Conservation (phyloP, 2,113 vertebrate genomes). For the Choloepus hoffmanni region DNA sequence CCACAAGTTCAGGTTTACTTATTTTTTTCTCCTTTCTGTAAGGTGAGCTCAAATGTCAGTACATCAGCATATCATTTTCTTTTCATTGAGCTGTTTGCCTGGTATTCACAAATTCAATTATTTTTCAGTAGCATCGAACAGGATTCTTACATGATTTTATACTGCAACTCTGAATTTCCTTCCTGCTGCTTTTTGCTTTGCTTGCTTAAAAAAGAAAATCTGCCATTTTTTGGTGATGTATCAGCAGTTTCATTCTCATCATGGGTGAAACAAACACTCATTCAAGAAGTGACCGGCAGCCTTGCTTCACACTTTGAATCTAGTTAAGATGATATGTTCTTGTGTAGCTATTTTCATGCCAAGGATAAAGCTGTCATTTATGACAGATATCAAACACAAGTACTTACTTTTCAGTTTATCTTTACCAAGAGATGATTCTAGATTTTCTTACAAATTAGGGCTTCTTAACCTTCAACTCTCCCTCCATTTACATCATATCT, state of each 20-base stretch:
- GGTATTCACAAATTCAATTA: conserved; percentile 81
- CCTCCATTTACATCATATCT: not conserved
- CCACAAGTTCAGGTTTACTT: conserved; percentile 64
- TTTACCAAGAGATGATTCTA: not conserved
- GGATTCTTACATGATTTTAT: conserved; percentile 78
- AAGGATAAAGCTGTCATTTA: not conserved
- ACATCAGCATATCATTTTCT: conserved; percentile 59
- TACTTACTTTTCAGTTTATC: not conserved
- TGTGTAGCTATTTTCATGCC: conserved; percentile 47
- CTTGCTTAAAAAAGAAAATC: conserved; percentile 73
- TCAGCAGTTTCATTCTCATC: conserved; percentile 76
- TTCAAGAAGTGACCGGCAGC: conserved; percentile 51
- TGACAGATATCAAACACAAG: conserved; percentile 46
- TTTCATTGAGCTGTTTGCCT: conserved; percentile 66
- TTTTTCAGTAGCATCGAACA: conserved; percentile 71
- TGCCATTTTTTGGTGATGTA: conserved; percentile 73
- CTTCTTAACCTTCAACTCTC: not conserved
- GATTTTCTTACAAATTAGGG: not conserved
- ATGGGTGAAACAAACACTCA: conserved; percentile 21
- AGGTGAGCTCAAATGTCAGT: conserved; percentile 59
- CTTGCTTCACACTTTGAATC: conserved; percentile 63
- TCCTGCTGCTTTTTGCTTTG: conserved; percentile 80
- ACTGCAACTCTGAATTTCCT: conserved; percentile 77
- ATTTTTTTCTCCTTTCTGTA: conserved; percentile 55
- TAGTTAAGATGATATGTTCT: conserved; percentile 44